Evolutionary conservation across 2,888 invertebrate species (phyloP).

Genomic region (Girardia tigrina): DNA sequence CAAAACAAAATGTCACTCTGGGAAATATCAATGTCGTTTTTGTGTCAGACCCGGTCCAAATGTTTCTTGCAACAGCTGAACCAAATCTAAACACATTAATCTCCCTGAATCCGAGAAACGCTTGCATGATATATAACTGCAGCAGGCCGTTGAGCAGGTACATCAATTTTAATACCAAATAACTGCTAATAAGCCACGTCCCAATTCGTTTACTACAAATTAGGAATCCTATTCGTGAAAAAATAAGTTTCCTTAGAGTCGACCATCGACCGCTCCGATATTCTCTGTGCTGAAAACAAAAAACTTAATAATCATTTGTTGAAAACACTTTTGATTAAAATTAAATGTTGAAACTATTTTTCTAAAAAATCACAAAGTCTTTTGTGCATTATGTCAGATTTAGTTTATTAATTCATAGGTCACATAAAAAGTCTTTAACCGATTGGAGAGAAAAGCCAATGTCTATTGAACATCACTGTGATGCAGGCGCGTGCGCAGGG

Average conservation of each 20-base stretch:
- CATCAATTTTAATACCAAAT: slow-evolving; percentile 34
- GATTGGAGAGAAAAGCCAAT: too few species aligned
- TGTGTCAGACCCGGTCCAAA: slow-evolving; percentile 31
- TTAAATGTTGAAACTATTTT: too few species aligned
- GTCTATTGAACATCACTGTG: too few species aligned
- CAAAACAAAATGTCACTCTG: slow-evolving; percentile 27
- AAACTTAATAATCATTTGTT: neutral
- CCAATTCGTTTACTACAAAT: too few species aligned
- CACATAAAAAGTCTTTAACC: too few species aligned
- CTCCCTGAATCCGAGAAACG: slow-evolving; percentile 31
- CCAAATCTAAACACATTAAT: slow-evolving; percentile 33
- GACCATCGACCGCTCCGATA: neutral
- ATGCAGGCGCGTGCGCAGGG: too few species aligned
- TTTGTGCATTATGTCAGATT: too few species aligned
- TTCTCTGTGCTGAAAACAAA: neutral
- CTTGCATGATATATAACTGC: slow-evolving; percentile 36
- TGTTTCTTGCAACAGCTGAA: slow-evolving; percentile 15
- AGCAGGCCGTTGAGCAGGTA: slow-evolving; percentile 34
- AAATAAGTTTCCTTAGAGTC: neutral
- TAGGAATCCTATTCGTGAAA: too few species aligned
- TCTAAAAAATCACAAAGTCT: too few species aligned
- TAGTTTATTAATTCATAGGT: too few species aligned
- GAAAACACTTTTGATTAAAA: too few species aligned
- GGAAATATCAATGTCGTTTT: slow-evolving; percentile 34
- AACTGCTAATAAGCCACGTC: too few species aligned